Evolutionary conservation across 53 echinoderm and acorn worm genomes (phyloP).

Genomic region (Luidia sarsii): DNA sequence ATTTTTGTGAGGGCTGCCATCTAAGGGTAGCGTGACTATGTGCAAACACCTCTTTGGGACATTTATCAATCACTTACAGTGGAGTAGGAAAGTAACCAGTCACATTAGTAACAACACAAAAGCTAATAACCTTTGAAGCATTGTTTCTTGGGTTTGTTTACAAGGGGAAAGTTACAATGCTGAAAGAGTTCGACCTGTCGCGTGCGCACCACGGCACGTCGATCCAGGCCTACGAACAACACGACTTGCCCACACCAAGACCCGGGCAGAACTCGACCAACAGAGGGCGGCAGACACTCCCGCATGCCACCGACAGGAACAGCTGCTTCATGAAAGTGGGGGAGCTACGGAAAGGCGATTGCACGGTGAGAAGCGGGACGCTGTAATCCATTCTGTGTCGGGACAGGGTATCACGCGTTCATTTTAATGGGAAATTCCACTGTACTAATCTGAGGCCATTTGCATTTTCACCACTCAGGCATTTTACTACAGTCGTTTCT

Average conservation of each 20-base stretch:
- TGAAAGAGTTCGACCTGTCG: slow-evolving; percentile 61
- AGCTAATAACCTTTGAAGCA: not conserved
- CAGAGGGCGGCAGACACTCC: slow-evolving; percentile 40
- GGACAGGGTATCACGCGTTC: too few species aligned
- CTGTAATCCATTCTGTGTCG: too few species aligned
- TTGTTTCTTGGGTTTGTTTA: not conserved
- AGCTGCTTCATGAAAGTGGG: slow-evolving; percentile 58
- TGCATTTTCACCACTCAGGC: too few species aligned
- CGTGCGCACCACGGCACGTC: not conserved
- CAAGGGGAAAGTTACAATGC: slow-evolving; percentile 70
- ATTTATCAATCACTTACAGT: too few species aligned
- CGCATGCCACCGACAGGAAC: slow-evolving; percentile 25
- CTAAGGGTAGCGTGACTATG: too few species aligned
- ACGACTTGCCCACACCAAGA: not conserved
- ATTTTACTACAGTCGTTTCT: too few species aligned
- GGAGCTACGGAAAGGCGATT: slow-evolving; percentile 44
- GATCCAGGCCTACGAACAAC: slow-evolving; percentile 9
- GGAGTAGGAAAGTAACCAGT: not conserved
- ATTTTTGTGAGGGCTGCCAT: too few species aligned
- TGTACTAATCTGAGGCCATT: too few species aligned
- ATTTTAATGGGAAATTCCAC: too few species aligned
- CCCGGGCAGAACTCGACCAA: not conserved
- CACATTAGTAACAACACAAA: not conserved
- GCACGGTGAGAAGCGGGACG: slow-evolving; percentile 64
- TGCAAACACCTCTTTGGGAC: too few species aligned